phyloP scores from a whole-genome alignment of 2,888 invertebrate genomes.

The Rhorus exstirpatorius region DNA sequence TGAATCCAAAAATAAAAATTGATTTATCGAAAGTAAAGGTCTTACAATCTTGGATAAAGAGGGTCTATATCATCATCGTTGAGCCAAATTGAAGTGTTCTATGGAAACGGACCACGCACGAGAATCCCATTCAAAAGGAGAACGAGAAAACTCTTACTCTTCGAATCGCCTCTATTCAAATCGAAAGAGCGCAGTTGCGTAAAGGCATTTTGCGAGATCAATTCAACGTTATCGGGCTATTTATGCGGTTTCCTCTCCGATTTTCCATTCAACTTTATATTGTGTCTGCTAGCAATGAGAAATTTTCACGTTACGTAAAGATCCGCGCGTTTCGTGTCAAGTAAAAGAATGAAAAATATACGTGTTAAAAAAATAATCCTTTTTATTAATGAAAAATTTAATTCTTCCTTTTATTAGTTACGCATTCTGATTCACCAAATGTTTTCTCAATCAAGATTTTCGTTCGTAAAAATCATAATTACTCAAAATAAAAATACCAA shows the following conservation, averaged over 20 bases:
- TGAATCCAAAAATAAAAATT: neutral
- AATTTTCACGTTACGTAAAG: conserved; percentile 5
- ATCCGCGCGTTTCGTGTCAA: neutral
- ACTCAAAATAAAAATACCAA: no score
- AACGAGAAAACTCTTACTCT: neutral
- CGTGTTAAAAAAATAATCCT: no score
- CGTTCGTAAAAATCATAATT: no score
- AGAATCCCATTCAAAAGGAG: neutral
- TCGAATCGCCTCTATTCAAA: neutral
- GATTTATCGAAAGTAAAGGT: neutral
- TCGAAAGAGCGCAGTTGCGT: conserved; percentile 14
- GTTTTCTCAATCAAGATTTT: no score
- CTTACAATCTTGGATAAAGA: neutral
- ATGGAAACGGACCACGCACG: neutral
- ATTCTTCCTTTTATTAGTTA: no score
- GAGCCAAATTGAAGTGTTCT: conserved; percentile 16
- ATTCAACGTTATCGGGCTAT: conserved; percentile 19
- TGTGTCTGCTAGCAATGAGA: neutral
- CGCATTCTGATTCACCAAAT: no score
- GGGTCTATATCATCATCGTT: neutral
- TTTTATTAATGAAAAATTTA: no score
- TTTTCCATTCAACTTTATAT: conserved; percentile 33
- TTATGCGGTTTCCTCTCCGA: conserved; percentile 21
- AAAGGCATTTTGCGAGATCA: conserved; percentile 20
- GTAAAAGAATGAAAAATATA: neutral